A percentile compares a stretch with the other conserved stretches of the same genome.
Evolutionary conservation across 2,888 invertebrate species (phyloP).

Genomic region (Cinara cedri): DNA sequence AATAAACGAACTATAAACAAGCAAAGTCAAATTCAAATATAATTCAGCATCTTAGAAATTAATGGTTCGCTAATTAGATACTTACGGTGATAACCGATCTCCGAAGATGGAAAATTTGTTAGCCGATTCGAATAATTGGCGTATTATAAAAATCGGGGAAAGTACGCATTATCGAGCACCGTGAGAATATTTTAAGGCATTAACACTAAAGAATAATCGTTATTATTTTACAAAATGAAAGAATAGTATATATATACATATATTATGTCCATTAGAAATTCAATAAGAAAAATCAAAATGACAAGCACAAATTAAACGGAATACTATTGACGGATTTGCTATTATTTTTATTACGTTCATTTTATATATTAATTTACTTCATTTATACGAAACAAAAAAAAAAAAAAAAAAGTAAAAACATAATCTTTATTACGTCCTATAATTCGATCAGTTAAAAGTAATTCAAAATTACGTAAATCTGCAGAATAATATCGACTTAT

Average conservation of each 20-base stretch:
- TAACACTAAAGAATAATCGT: constrained; percentile 25
- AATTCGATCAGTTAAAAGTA: too few species aligned
- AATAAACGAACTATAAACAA: too few species aligned
- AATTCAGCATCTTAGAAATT: not conserved
- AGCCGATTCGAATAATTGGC: constrained; percentile 28
- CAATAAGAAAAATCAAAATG: constrained; percentile 18
- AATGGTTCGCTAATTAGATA: constrained; percentile 23
- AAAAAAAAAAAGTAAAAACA: too few species aligned
- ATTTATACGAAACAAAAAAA: too few species aligned
- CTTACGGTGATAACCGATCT: not conserved
- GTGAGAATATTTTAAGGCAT: constrained; percentile 1
- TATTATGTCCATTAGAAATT: constrained; percentile 14
- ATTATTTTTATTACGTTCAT: too few species aligned
- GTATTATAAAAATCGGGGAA: constrained; percentile 33
- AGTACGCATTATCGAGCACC: constrained; percentile 11
- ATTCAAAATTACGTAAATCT: too few species aligned
- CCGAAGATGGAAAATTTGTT: not conserved
- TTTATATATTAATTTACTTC: too few species aligned
- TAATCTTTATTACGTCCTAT: too few species aligned
- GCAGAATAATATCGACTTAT: too few species aligned
- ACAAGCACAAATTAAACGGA: constrained; percentile 1
- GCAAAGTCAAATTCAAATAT: too few species aligned
- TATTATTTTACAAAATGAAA: constrained; percentile 2
- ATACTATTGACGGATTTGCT: not conserved
- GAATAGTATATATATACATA: not conserved